Percentiles rank a stretch among this genome's conserved stretches.
Conservation (phyloP, 2,113 vertebrate genomes). For the Crotalus horridus region DNA sequence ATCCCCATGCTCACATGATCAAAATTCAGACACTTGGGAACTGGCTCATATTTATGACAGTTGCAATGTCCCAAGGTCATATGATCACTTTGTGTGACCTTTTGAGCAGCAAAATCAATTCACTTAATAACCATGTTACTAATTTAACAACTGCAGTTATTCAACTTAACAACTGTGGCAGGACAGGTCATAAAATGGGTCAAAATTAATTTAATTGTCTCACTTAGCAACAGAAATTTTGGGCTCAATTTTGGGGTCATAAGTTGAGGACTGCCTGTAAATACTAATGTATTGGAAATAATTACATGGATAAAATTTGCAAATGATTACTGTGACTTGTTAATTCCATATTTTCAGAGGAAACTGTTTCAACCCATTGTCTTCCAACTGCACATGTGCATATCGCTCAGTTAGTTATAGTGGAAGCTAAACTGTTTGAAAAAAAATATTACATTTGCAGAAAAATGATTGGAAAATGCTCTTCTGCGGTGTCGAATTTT, state of each 20-base stretch:
- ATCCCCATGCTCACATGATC: background rate
- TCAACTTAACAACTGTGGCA: background rate
- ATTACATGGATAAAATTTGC: background rate
- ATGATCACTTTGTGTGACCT: background rate
- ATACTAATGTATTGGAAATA: background rate
- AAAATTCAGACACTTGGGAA: background rate
- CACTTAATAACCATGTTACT: background rate
- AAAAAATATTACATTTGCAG: background rate
- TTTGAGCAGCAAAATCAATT: background rate
- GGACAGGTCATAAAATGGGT: background rate
- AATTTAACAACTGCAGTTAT: background rate
- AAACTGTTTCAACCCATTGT: background rate
- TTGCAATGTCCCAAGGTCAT: background rate
- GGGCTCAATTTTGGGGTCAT: background rate
- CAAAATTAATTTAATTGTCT: background rate
- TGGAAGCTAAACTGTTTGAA: background rate
- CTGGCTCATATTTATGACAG: background rate
- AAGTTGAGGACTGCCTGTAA: background rate
- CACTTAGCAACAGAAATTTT: background rate
- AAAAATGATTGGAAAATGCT: background rate
- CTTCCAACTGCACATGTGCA: background rate
- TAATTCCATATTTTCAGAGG: background rate
- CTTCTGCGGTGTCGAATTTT: background rate
- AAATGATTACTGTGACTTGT: background rate
- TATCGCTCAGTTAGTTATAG: background rate